Percentiles rank a stretch among this genome's conserved stretches.
Conservation (phyloP, 2,797 vertebrate genomes). For the Poeciliopsis presidionis region DNA sequence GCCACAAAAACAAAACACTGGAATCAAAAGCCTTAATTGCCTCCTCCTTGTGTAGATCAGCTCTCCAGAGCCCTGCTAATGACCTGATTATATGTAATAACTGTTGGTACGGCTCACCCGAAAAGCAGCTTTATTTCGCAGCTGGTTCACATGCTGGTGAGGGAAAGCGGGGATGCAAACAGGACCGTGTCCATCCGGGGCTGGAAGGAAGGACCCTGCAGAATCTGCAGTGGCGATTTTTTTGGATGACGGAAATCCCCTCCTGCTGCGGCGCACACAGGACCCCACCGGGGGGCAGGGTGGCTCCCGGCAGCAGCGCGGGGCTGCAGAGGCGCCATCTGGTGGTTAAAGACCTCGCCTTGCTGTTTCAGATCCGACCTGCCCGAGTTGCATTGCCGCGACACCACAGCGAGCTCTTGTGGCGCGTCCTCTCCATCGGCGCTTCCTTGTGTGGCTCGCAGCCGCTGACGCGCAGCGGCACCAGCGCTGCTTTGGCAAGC, state of each 20-base stretch:
- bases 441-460: slow-evolving; percentile 34
- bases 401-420: slow-evolving; percentile 40
- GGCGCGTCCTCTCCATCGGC: slow-evolving; percentile 35
- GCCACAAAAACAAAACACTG: no score
- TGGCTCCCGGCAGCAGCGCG: slow-evolving; percentile 28
- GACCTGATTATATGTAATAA: slow-evolving; percentile 40
- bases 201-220: slow-evolving; percentile 11
- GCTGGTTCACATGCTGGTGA: slow-evolving; percentile 51
- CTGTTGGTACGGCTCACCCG: slow-evolving; percentile 51
- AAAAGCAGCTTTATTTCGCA: slow-evolving; percentile 42
- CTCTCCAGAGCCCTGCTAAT: no score
- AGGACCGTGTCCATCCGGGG: slow-evolving; percentile 8
- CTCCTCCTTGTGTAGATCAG: no score
- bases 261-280: slow-evolving; percentile 41
- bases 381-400: slow-evolving; percentile 46
- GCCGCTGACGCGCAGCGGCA: slow-evolving; percentile 31
- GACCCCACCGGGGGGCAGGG: slow-evolving; percentile 31
- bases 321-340: slow-evolving; percentile 63
- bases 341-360: slow-evolving; percentile 47
- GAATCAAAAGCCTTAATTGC: no score
- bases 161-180: slow-evolving; percentile 40
- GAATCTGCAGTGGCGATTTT: slow-evolving; percentile 38
- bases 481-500: slow-evolving; percentile 21
- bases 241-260: slow-evolving; percentile 47
- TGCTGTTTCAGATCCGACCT: slow-evolving; percentile 55